phyloP scores from a whole-genome alignment of 2,797 vertebrate genomes.

The Tenualosa thibaudeaui region DNA sequence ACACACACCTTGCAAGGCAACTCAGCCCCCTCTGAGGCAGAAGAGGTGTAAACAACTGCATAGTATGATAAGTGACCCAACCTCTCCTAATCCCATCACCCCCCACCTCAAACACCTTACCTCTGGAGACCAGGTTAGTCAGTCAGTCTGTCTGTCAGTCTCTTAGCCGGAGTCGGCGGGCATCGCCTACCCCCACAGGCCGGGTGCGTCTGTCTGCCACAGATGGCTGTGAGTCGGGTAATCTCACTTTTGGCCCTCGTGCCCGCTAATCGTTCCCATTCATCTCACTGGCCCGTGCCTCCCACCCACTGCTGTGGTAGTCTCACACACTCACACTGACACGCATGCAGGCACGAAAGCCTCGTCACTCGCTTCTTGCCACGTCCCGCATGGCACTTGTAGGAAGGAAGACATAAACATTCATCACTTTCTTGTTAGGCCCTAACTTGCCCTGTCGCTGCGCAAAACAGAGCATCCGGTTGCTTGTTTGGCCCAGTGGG shows the following conservation, averaged over 20 bases:
- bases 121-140: background rate
- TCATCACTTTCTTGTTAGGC: conserved; percentile 7
- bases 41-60: background rate
- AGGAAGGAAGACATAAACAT: background rate
- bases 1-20: background rate
- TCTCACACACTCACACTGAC: conserved; percentile 21
- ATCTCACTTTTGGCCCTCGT: background rate
- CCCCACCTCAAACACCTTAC: background rate
- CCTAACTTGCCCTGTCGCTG: background rate
- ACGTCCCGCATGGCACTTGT: background rate
- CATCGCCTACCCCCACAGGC: background rate
- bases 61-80: background rate
- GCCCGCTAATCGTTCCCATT: background rate
- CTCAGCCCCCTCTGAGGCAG: background rate
- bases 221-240: conserved; percentile 1
- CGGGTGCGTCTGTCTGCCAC: background rate
- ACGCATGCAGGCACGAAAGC: background rate
- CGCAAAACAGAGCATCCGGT: background rate
- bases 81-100: background rate
- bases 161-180: background rate
- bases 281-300: background rate
- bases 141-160: background rate
- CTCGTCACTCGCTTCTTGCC: background rate
- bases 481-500: background rate
- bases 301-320: background rate